Evolutionary conservation across 2,888 invertebrate genomes (phyloP).

Genomic region (Callinectes sapidus): DNA sequence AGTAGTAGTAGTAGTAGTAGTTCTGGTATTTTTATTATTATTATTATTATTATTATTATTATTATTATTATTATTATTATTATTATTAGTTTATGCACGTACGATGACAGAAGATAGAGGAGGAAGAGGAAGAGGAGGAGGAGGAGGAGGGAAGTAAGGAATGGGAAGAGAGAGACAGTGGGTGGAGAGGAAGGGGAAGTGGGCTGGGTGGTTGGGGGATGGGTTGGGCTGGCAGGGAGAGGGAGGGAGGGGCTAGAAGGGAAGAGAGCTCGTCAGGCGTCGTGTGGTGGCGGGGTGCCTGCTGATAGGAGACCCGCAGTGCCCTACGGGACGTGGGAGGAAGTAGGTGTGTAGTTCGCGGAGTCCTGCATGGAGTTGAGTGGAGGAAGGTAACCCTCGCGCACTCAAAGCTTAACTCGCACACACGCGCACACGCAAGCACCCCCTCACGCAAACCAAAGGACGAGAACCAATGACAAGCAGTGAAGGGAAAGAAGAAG

Average conservation of each 20-base stretch:
- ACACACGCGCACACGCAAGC: not conserved
- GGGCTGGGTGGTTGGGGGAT: not conserved
- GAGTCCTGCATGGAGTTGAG: not conserved
- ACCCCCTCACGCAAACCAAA: not conserved
- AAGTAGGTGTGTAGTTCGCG: not conserved
- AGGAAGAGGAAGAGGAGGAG: not conserved
- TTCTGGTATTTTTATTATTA: too few relatives aligned
- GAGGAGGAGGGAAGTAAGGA: not conserved
- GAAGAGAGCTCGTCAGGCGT: not conserved
- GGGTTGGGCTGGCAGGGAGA: not conserved
- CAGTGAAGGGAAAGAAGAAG: not conserved
- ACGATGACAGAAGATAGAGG: not conserved
- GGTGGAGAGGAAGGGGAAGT: constrained; percentile 18
- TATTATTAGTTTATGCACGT: not conserved
- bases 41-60: too few relatives aligned
- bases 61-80: not conserved
- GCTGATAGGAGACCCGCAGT: constrained; percentile 8
- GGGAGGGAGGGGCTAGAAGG: not conserved
- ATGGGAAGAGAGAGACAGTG: not conserved
- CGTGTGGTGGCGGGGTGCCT: constrained; percentile 26
- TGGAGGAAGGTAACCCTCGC: not conserved
- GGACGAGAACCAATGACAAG: not conserved
- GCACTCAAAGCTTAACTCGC: not conserved
- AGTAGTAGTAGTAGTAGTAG: not conserved
- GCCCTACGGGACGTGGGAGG: not conserved